Percentiles rank a stretch among this genome's conserved stretches.
phyloP scores from a whole-genome alignment of 2,888 invertebrate genomes.

The Cosmia pyralina region DNA sequence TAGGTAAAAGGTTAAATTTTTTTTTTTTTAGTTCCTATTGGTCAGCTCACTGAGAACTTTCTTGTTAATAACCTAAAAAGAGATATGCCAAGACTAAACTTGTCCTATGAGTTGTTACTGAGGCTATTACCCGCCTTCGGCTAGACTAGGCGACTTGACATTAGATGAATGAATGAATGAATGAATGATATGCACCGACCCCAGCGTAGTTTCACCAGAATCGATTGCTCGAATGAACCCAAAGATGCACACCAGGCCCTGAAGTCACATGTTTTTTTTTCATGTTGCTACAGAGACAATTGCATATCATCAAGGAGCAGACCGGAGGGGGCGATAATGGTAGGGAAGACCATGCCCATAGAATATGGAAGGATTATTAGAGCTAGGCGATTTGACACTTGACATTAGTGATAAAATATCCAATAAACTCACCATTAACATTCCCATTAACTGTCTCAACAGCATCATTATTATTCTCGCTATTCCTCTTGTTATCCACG shows the following conservation, averaged over 20 bases:
- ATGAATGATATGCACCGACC: no score
- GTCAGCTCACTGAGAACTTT: not conserved
- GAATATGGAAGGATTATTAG: no score
- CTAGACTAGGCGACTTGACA: not conserved
- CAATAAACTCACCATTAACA: conserved; percentile 74
- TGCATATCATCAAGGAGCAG: no score
- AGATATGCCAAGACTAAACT: not conserved
- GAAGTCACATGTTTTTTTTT: no score
- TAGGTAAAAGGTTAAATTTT: not conserved
- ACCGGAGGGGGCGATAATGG: no score
- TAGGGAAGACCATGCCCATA: no score
- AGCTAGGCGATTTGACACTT: no score
- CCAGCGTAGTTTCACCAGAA: no score
- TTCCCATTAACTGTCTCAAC: conserved; percentile 73
- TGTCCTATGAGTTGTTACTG: not conserved
- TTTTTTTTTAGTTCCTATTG: not conserved
- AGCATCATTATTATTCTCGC: conserved; percentile 71
- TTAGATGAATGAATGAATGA: no score
- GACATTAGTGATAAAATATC: not conserved
- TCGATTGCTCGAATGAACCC: no score
- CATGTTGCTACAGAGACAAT: no score
- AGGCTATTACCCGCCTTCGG: not conserved
- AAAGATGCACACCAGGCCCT: no score
- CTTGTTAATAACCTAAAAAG: not conserved
- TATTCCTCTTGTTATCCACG: conserved; percentile 67